Evolutionary conservation across 2,797 vertebrate genomes (phyloP), one percentile per base, ranked within the genome.

Genomic region (Falco biarmicus): DNA sequence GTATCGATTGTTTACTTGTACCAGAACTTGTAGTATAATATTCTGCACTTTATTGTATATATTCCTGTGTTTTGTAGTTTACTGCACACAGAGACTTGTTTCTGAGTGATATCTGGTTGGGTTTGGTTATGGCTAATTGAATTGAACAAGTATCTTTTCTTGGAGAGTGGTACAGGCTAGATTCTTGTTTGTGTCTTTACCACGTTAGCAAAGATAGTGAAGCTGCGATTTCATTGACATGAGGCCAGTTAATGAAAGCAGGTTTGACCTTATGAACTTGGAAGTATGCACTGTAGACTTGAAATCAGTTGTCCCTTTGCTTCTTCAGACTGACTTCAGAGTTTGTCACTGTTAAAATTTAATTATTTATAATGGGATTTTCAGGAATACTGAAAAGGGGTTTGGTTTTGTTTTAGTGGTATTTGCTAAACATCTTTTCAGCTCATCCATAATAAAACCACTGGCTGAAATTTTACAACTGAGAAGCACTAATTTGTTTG

Each of bases 311-410:
- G 81, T 89, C 61, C 71, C n/a, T 91, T 95, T 93, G 53, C 71
- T 83, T n/a, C 87, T 91, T 93, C 76, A 51, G 28, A 81, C 63
- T 71, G 89, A 78, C 71, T 86, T 83, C 2, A 3, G 89, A 80
- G 68, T 89, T 91, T 45, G 64, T 90, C 91, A 41, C 8, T 75
- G 61, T 71, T 79, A 70, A 93, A 68, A 75, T 77, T 76, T 80
- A 97, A 94, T 87, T 95, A 79, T 80, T 95, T 91, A 63, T 94
- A 91, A 88, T 39, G 69, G 47, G 57, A 81, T 93, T 93, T 93
- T 89, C 74, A 87, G 71, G 71, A 74, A 79, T 77, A 22, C 70
- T 76, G 73, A 64, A 86, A 88, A 61, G 57, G 20, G 48, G 41
- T 13, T 89, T 93, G 47, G 60, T 84, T 93, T 96, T 84, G 53